phyloP scores from a whole-genome alignment of 2,888 invertebrate genomes.

The Lysandra coridon region DNA sequence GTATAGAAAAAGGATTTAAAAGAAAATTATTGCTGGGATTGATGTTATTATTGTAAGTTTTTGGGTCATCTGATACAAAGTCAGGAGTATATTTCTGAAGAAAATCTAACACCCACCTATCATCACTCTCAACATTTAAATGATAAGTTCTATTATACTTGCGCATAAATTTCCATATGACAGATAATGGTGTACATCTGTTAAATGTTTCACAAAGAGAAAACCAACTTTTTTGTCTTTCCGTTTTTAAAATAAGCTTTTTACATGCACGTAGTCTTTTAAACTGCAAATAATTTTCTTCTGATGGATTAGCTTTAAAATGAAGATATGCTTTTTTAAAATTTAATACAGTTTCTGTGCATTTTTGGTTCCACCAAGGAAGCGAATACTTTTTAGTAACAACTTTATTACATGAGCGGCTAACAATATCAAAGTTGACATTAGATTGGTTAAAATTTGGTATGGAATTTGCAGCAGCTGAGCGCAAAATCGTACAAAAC shows the following conservation, averaged over 20 bases:
- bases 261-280: neutral
- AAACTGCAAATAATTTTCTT: neutral
- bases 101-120: neutral
- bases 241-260: neutral
- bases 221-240: neutral
- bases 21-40: neutral
- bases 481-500: too few species aligned
- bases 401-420: too few species aligned
- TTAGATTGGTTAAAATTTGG: too few species aligned
- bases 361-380: too few species aligned
- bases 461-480: too few species aligned
- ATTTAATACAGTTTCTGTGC: too few species aligned
- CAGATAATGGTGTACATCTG: neutral
- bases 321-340: neutral
- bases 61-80: neutral
- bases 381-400: too few species aligned
- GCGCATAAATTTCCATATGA: neutral
- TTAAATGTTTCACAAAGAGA: neutral
- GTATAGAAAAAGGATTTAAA: neutral
- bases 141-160: neutral
- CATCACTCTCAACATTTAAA: neutral
- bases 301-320: neutral
- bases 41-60: neutral
- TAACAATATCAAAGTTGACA: too few species aligned
- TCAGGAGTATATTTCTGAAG: neutral